Conservation (phyloP, 2,888 invertebrate species). For the Ctenicera cuprea region DNA sequence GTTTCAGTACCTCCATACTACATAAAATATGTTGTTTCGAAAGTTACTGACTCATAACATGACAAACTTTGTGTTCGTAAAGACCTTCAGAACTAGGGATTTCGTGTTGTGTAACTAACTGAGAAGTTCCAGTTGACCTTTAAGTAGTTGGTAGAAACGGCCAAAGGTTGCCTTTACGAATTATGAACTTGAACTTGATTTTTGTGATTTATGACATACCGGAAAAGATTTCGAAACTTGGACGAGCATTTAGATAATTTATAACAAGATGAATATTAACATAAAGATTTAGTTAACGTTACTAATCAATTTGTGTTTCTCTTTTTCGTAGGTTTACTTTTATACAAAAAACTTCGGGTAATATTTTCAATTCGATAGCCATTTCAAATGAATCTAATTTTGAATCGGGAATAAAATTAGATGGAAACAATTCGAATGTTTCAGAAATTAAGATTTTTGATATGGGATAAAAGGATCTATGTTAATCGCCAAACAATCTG, state of each 20-base stretch:
- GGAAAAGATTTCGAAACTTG: background rate
- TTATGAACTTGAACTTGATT: slow-evolving; percentile 20
- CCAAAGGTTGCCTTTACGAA: slow-evolving; percentile 2
- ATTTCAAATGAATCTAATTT: too few species aligned
- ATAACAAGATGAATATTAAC: too few species aligned
- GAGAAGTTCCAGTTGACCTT: slow-evolving; percentile 11
- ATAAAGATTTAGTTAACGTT: too few species aligned
- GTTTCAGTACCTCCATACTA: slow-evolving; percentile 1
- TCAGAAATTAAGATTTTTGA: too few species aligned
- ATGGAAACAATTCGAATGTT: too few species aligned
- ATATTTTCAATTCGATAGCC: too few species aligned
- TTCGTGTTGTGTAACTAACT: slow-evolving; percentile 15
- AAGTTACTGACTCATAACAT: slow-evolving; percentile 21
- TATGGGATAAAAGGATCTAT: too few species aligned
- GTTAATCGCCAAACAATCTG: too few species aligned
- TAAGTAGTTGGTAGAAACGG: background rate
- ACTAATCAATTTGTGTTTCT: too few species aligned
- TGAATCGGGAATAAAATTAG: too few species aligned
- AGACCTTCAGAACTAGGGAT: slow-evolving; percentile 11
- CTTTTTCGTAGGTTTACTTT: too few species aligned
- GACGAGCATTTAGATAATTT: background rate
- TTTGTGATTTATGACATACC: background rate
- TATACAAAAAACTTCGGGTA: too few species aligned
- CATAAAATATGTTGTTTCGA: slow-evolving; percentile 25
- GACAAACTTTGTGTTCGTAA: background rate